Evolutionary conservation across 2,888 invertebrate species (phyloP).

Genomic region (Phoronis australis): DNA sequence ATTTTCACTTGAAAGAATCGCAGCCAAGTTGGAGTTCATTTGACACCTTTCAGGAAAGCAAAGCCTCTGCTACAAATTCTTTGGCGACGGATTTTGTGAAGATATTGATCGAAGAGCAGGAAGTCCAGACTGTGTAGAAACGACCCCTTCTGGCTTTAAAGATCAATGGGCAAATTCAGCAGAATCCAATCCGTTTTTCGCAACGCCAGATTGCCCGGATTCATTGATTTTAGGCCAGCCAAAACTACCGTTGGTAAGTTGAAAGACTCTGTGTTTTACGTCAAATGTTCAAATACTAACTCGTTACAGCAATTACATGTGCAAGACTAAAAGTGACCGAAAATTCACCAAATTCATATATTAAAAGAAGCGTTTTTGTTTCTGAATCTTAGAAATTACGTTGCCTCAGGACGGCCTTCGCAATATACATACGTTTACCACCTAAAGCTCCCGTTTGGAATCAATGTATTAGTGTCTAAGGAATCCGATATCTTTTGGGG

Average conservation of each 20-base stretch:
- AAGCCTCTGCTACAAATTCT: slow-evolving; percentile 34
- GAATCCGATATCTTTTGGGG: no score
- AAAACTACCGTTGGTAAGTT: neutral
- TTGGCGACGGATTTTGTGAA: slow-evolving; percentile 38
- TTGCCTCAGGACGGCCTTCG: neutral
- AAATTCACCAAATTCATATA: slow-evolving; percentile 4
- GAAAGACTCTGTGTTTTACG: neutral
- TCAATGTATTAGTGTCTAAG: no score
- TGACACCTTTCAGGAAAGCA: slow-evolving; percentile 19
- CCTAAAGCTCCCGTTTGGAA: no score
- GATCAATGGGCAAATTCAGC: slow-evolving; percentile 40
- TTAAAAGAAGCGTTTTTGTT: neutral
- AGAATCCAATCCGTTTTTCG: slow-evolving; percentile 24
- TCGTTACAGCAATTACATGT: neutral
- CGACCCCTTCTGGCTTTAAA: slow-evolving; percentile 29
- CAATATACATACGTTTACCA: no score
- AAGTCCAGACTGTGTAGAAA: slow-evolving; percentile 31
- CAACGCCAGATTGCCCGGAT: slow-evolving; percentile 24
- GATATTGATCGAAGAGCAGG: slow-evolving; percentile 23
- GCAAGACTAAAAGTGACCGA: neutral
- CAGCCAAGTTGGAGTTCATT: neutral
- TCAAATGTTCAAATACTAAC: neutral
- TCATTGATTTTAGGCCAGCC: slow-evolving; percentile 22
- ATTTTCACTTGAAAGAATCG: no score
- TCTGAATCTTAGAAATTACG: neutral